A percentile compares a stretch with the other conserved stretches of the same genome.
Conservation (phyloP, 2,797 vertebrate species). For the Microctenopoma lineatum region DNA sequence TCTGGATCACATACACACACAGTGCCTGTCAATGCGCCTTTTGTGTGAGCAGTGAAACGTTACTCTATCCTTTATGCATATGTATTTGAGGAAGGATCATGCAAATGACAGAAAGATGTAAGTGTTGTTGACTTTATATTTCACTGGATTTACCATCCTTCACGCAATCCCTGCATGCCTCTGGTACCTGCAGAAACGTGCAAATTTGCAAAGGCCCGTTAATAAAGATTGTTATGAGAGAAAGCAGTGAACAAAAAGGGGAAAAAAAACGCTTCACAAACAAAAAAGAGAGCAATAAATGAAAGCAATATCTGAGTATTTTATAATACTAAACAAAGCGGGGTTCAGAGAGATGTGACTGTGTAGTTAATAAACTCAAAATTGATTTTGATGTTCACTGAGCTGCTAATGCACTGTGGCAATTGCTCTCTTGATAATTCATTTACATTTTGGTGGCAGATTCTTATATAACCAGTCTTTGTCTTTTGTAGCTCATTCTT, state of each 20-base stretch:
- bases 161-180: neutral
- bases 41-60: conserved; percentile 34
- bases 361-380: conserved; percentile 48
- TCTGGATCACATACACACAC: conserved; percentile 12
- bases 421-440: conserved; percentile 39
- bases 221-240: neutral
- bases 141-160: neutral
- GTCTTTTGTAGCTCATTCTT: neutral
- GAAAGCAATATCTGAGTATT: conserved; percentile 25
- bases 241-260: neutral
- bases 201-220: conserved; percentile 4
- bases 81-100: conserved; percentile 26
- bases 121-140: conserved; percentile 9
- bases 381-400: conserved; percentile 58
- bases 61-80: conserved; percentile 25
- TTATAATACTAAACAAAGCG: conserved; percentile 27
- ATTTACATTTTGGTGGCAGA: conserved; percentile 27
- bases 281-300: conserved; percentile 13
- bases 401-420: conserved; percentile 53
- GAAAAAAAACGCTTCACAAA: neutral
- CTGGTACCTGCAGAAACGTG: no score
- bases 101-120: conserved; percentile 21
- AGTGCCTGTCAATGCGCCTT: conserved; percentile 24
- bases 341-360: conserved; percentile 18
- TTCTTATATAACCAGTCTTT: conserved; percentile 4